Base-by-base conservation (phyloP, 2,113 vertebrate species). In the Hyla sarda region DNA sequence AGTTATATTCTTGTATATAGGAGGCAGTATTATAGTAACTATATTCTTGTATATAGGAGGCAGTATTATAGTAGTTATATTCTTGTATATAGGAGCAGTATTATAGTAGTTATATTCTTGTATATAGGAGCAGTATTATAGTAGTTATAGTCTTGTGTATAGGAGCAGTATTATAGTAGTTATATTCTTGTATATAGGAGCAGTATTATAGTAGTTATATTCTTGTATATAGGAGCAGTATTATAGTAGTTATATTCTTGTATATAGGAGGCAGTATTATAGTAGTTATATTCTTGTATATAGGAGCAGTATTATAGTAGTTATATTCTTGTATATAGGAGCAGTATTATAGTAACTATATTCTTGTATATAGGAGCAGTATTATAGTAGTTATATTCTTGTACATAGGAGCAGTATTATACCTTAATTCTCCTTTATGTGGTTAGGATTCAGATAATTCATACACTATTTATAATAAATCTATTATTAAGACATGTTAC, bases 131-230 rank as follows among this genome's bases (percentile, higher is more conserved):
- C 41, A 41, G 41, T 41, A 41, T 41, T 41, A 41, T 41, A 41
- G 41, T 41, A 41, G 41, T 41, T n/a, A 41, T 41, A n/a, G 4
- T 8, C 41, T 8, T 41, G 41, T 41, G 8, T 41, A 41, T 41
- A 41, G 41, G 41, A 41, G 41, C 41, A 65, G 60, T 65, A 65
- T 65, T 65, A 65, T 65, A 65, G 60, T 65, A 30, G 25, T 65
- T 65, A 65, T 30, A 65, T 65, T 65, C 13, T 30, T 65, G 60
- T 65, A 65, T 17, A 65, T 69, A 69, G 65, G 65, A 21, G 30
- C 30, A 34, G 65, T 69, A 69, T 69, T 69, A 69, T 69, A 69
- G 65, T 69, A 69, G 30, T 34, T 69, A 69, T 69, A 34, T 34
- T 19, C 17, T 34, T 69, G 32, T 65, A 65, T 17, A 65, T 65